Base-by-base conservation (phyloP, 2,113 vertebrate species). In the Gorsachius goisagi region DNA sequence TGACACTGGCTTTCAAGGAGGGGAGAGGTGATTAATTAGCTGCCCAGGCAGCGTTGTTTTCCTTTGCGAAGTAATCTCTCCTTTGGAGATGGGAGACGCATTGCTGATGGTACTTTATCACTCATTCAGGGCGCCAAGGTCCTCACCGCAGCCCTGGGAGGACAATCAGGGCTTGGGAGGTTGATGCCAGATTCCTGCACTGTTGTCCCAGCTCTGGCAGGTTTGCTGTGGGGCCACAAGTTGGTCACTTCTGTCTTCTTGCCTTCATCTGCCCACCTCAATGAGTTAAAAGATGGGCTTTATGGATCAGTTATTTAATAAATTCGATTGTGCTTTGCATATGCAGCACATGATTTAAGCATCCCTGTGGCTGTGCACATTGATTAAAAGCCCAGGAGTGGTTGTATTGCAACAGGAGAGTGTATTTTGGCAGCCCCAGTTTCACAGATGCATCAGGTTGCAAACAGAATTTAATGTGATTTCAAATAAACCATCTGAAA, bases 401-500 rank as follows among this genome's bases (percentile, higher is more conserved):
- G 79, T 15, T 80, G 32, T 83, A 37, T 59, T 83, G 92, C 37
- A 90, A 89, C 71, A 88, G 67, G 83, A 88, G 78, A 89, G 24
- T 2, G 3, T 26, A 58, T 71, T 90, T 93, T 80, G 63, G 55
- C 79, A 93, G 37, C 22, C 32, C 47, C n/a, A 26, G 37, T 78
- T 92, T 88, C 83, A 49, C 56, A 68, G 62, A 95, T 78, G 73
- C 87, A 87, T 90, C 67, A 83, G 50, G 53, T 79, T 91, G 24
- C 60, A 68, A 94, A 85, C 27, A 82, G 71, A 94, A 89, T 94
- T 92, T 94, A 84, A 83, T 71, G 68, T 62, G 66, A 91, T 93
- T 95, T 89, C 71, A 88, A 88, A 91, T 91, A 95, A 94, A 90
- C 44, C 50, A 50, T 77, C 63, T 94, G 85, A 71, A 93, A 96